Conservation (phyloP, 2,113 vertebrate genomes). For the Megalops atlanticus region DNA sequence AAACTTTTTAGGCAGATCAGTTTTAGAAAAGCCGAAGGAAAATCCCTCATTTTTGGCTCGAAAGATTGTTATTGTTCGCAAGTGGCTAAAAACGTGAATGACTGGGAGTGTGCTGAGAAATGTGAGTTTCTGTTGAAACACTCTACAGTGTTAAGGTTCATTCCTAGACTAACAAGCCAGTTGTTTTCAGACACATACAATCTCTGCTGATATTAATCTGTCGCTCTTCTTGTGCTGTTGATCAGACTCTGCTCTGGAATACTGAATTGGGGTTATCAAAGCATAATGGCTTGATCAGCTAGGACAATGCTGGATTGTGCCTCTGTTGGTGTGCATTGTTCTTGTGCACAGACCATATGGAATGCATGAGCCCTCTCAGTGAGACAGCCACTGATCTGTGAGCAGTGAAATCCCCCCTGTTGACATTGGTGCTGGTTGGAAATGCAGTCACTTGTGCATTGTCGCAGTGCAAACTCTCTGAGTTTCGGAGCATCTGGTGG, state of each 20-base stretch:
- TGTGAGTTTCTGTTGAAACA: background rate
- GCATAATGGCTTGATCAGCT: constrained; percentile 36
- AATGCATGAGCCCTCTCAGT: constrained; percentile 1
- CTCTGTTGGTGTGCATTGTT: constrained; percentile 45
- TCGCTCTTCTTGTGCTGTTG: background rate
- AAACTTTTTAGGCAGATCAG: background rate
- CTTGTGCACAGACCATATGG: constrained; percentile 44
- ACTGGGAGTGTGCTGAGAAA: background rate
- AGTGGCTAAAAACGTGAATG: background rate
- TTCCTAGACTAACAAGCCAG: background rate
- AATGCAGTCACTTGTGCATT: background rate
- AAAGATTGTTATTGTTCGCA: background rate
- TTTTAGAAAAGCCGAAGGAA: background rate
- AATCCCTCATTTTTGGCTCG: too few relatives aligned
- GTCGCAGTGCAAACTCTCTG: background rate
- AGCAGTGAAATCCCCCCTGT: background rate
- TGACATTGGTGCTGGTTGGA: background rate
- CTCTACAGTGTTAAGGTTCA: background rate
- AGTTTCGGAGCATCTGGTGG: background rate
- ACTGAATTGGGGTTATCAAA: constrained; percentile 7
- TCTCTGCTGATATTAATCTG: background rate
- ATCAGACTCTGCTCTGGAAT: background rate
- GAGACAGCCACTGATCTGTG: constrained; percentile 2
- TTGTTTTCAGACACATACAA: background rate
- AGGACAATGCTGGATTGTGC: constrained; percentile 38